Percentiles rank a stretch among this genome's conserved stretches.
phyloP scores from a whole-genome alignment of 2,888 invertebrate genomes.

The Unio pictorum region DNA sequence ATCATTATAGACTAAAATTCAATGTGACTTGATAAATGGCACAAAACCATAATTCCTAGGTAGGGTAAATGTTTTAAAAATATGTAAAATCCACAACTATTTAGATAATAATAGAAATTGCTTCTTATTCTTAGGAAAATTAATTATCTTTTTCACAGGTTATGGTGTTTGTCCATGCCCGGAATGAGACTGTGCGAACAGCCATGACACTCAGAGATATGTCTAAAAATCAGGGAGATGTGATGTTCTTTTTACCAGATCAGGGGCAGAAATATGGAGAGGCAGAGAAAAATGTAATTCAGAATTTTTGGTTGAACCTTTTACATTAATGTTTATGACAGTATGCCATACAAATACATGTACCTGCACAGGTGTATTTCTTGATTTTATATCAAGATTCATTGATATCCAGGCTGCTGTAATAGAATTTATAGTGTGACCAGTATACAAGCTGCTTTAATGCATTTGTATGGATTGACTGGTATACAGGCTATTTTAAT shows the following conservation, averaged over 20 bases:
- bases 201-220: constrained; percentile 88
- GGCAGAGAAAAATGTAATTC: constrained; percentile 76
- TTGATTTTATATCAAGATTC: too few relatives aligned
- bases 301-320: not conserved
- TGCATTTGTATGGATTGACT: too few relatives aligned
- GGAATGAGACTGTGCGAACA: constrained; percentile 94
- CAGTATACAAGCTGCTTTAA: too few relatives aligned
- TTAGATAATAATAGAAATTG: not conserved
- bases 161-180: constrained; percentile 98
- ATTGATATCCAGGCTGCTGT: too few relatives aligned
- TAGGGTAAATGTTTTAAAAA: not conserved
- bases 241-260: constrained; percentile 54
- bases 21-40: not conserved
- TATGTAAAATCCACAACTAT: not conserved
- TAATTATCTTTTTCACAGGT: constrained; percentile 72
- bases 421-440: too few relatives aligned
- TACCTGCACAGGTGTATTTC: too few relatives aligned
- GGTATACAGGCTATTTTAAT: too few relatives aligned
- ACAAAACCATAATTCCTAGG: not conserved
- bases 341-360: too few relatives aligned
- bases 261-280: constrained; percentile 74
- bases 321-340: too few relatives aligned
- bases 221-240: constrained; percentile 67
- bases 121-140: not conserved
- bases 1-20: too few relatives aligned